A percentile compares a stretch with the other conserved stretches of the same genome.
phyloP scores from a whole-genome alignment of 2,888 invertebrate genomes.

The Nezara viridula region DNA sequence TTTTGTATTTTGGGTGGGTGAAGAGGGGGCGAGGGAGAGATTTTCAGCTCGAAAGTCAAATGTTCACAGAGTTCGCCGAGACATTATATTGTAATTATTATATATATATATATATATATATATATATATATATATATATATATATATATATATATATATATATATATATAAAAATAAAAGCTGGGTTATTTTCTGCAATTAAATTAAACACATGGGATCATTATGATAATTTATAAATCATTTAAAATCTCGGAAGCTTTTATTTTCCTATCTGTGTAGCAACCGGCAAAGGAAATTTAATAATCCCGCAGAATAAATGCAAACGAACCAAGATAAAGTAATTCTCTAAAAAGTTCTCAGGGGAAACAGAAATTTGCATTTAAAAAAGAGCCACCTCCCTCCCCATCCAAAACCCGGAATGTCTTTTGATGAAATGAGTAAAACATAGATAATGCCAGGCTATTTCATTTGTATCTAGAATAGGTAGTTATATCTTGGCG shows the following conservation, averaged over 20 bases:
- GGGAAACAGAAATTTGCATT: conserved; percentile 30
- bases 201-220: no score
- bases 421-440: conserved; percentile 27
- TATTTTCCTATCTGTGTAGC: conserved; percentile 15
- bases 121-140: no score
- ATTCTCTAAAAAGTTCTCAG: conserved; percentile 31
- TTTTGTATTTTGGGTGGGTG: no score
- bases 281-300: not conserved
- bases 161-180: no score
- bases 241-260: conserved; percentile 8
- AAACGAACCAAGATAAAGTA: conserved; percentile 38
- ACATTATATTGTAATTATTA: no score
- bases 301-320: conserved; percentile 27
- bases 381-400: not conserved
- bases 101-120: no score
- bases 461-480: not conserved
- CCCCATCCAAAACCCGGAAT: not conserved
- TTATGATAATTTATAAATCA: not conserved
- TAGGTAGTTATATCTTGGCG: not conserved
- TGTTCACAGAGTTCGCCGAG: no score
- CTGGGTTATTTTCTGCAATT: no score
- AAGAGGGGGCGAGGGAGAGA: no score
- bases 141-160: no score
- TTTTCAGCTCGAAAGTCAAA: no score
- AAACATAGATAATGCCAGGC: not conserved